Base-by-base conservation (phyloP, 2,113 vertebrate genomes). In the Recurvirostra avosetta region DNA sequence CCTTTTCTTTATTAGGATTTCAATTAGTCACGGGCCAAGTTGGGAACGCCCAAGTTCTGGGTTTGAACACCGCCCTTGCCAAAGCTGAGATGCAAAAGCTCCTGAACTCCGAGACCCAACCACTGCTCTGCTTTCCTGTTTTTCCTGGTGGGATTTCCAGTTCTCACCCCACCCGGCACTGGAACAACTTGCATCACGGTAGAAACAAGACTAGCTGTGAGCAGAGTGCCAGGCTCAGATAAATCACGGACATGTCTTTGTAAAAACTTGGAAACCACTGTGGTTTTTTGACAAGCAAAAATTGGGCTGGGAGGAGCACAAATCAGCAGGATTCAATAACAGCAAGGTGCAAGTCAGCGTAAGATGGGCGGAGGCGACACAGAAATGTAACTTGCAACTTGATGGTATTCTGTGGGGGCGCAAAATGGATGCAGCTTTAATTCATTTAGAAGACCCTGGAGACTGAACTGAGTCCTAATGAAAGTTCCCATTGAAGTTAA, bases 1-100 rank as follows among this genome's bases (percentile, higher is more conserved):
- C 94, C 93, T 94, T 62, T 83, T 83, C 97, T 98, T 98, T 97
- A 97, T 98, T 97, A 97, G 92, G 97, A 96, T 87, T 98, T 97
- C 97, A 96, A 66, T 98, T 97, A 98, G 97, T 98, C 94, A 97
- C 50, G 76, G 97, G 95, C 95, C 97, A 98, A 95, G 92, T 20
- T 84, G 68, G 93, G 90, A 92, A 88, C 56, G 74, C 94, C 96
- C 95, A 88, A 3, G n/a, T 95, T 97, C 86, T 84, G 81, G 72
- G 86, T 94, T 96, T 92, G 89, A 76, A 88, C 45, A 9, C 36
- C 1, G 52, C 82, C 91, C 81, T 83, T 59, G 68, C 86, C 88
- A 84, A 67, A 92, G 88, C 63, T 58, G 78, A 90, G 84, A 80
- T 78, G 77, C 65, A 65, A 53, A 70, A 86, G 22, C 56, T 76